Percentiles rank a stretch among this genome's conserved stretches.
phyloP scores from a whole-genome alignment of 92 coral and sea anemone genomes.

The Plumapathes pennacea region DNA sequence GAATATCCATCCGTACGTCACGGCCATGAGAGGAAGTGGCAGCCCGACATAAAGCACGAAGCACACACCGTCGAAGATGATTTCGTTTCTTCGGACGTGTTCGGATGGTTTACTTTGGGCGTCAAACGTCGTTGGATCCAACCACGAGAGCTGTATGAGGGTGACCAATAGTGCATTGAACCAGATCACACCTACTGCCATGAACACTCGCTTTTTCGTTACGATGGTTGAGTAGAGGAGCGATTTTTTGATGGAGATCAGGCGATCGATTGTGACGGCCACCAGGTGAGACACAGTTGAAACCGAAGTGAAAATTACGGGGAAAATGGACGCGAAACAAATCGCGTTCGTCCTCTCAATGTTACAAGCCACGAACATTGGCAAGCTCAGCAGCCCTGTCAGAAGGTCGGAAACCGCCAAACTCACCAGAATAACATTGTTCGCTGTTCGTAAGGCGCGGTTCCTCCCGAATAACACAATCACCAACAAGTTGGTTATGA shows the following conservation, averaged over 20 bases:
- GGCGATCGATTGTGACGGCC: slow-evolving; percentile 57
- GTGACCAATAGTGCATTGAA: slow-evolving; percentile 17
- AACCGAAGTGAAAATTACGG: slow-evolving; percentile 52
- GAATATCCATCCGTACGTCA: slow-evolving; percentile 31
- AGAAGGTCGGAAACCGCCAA: slow-evolving; percentile 54
- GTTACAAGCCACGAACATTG: slow-evolving; percentile 45
- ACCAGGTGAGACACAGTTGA: slow-evolving; percentile 53
- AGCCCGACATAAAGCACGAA: slow-evolving; percentile 28
- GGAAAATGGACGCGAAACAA: slow-evolving; percentile 33
- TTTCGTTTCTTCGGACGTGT: slow-evolving; percentile 14
- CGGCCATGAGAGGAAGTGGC: slow-evolving; percentile 39
- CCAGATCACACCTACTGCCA: slow-evolving; percentile 35
- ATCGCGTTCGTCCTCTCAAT: slow-evolving; percentile 23
- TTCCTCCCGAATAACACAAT: slow-evolving; percentile 27
- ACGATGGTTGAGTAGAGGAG: slow-evolving; percentile 40
- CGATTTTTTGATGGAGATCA: slow-evolving; percentile 43
- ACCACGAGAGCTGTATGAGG: slow-evolving; percentile 52
- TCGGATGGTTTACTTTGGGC: slow-evolving; percentile 15
- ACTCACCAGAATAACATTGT: slow-evolving; percentile 45
- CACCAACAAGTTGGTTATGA: slow-evolving; percentile 31
- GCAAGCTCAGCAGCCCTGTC: slow-evolving; percentile 47
- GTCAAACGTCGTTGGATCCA: slow-evolving; percentile 14
- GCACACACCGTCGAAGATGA: slow-evolving; percentile 21
- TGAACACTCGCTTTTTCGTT: slow-evolving; percentile 29
- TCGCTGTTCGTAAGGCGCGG: slow-evolving; percentile 37